Conservation (phyloP, 1,140 invertebrate genomes). For the Megathymus violae region DNA sequence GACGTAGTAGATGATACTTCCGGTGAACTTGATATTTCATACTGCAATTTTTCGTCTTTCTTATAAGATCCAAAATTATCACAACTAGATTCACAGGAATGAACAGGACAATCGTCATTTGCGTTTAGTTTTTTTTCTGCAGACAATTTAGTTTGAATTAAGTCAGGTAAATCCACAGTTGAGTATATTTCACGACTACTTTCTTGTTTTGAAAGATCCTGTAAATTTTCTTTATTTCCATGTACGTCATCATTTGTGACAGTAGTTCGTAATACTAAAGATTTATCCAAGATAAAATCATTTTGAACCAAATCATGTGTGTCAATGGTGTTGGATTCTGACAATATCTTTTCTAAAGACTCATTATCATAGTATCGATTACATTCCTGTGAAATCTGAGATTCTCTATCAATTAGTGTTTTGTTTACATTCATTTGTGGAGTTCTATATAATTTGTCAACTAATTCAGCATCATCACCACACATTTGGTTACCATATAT, state of each 20-base stretch:
- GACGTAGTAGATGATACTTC: conserved; percentile 81
- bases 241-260: conserved; percentile 9
- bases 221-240: conserved; percentile 7
- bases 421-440: conserved; percentile 71
- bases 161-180: neutral
- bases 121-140: conserved; percentile 37
- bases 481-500: conserved; percentile 63
- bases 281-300: neutral
- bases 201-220: neutral
- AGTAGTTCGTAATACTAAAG: conserved; percentile 1
- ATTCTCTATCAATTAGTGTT: conserved; percentile 63
- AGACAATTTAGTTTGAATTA: conserved; percentile 2
- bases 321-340: conserved; percentile 42
- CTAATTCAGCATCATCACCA: conserved; percentile 53
- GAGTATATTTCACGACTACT: neutral
- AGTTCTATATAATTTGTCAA: conserved; percentile 68
- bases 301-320: neutral
- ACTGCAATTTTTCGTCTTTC: conserved; percentile 44
- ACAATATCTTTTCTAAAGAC: conserved; percentile 54
- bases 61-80: conserved; percentile 51
- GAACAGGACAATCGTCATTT: conserved; percentile 9
- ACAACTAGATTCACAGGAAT: conserved; percentile 56
- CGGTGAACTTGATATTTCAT: conserved; percentile 61
- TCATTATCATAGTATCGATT: conserved; percentile 51
- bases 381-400: conserved; percentile 41